Evolutionary conservation across 2,113 vertebrate genomes (phyloP).

Genomic region (Budorcas taxicolor): DNA sequence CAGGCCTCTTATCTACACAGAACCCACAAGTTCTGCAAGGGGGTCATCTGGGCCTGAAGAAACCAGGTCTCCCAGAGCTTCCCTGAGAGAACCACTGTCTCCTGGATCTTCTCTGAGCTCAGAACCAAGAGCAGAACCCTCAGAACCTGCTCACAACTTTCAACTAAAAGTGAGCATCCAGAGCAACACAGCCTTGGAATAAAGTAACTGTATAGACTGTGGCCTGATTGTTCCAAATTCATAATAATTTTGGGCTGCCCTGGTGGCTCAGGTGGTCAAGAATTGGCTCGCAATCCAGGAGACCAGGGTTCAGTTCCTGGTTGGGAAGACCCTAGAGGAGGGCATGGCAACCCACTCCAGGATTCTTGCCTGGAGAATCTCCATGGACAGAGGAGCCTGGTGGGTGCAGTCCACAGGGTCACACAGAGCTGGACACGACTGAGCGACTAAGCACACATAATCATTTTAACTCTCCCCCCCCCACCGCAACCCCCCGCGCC

Average conservation of each 20-base stretch:
- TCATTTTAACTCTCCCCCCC: not conserved
- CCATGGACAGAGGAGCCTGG: not conserved
- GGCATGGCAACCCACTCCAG: not conserved
- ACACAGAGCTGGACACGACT: not conserved
- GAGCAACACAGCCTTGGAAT: too few relatives aligned
- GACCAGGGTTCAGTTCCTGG: not conserved
- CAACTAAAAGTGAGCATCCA: not conserved
- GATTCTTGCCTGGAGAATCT: not conserved
- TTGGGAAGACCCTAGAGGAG: not conserved
- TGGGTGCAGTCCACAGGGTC: not conserved
- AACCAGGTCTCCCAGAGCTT: not conserved
- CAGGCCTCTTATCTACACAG: too few relatives aligned
- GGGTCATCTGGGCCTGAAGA: accelerated
- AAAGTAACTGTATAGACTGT: not conserved
- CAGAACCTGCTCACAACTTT: not conserved
- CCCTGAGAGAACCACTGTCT: too few relatives aligned
- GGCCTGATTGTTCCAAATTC: not conserved
- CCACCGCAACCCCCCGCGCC: not conserved
- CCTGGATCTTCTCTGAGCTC: not conserved
- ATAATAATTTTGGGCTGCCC: not conserved
- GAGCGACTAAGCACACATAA: not conserved
- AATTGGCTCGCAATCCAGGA: not conserved
- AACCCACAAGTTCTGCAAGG: not conserved
- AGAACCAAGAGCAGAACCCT: not conserved
- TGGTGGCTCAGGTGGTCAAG: not conserved